Evolutionary conservation across 2,888 invertebrate species (phyloP).

Genomic region (Lepetodrilus schrolli): DNA sequence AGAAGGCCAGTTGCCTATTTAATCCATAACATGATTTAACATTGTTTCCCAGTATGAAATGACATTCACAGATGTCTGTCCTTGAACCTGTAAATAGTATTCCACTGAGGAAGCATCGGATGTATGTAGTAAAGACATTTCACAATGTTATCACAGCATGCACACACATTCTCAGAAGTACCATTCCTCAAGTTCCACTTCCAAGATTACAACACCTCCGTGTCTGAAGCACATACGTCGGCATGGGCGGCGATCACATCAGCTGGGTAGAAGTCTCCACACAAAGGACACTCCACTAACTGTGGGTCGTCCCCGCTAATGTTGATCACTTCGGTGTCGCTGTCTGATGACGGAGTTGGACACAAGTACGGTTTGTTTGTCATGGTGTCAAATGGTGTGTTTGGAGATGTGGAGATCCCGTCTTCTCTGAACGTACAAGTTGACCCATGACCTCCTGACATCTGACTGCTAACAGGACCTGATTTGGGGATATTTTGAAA

Average conservation of each 20-base stretch:
- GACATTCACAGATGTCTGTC: too few relatives aligned
- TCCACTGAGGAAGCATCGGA: neutral
- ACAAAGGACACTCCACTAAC: conserved; percentile 36
- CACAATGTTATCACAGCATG: neutral
- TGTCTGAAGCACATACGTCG: conserved; percentile 29
- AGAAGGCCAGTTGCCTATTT: too few relatives aligned
- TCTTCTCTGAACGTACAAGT: too few relatives aligned
- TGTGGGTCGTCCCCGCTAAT: neutral
- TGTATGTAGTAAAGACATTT: neutral
- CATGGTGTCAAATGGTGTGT: neutral
- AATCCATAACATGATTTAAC: too few relatives aligned
- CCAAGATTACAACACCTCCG: neutral
- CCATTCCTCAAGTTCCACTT: neutral
- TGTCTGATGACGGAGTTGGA: neutral
- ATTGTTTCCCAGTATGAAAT: too few relatives aligned
- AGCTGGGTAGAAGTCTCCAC: conserved; percentile 33
- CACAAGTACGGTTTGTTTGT: neutral
- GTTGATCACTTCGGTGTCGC: too few relatives aligned
- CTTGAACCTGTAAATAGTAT: too few relatives aligned
- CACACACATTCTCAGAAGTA: too few relatives aligned
- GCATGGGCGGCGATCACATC: conserved; percentile 35
- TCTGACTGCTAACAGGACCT: too few relatives aligned
- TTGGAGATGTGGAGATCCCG: too few relatives aligned
- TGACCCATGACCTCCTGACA: too few relatives aligned
- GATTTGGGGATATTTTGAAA: too few relatives aligned